These are phyloP conservation scores for Caenorhabditis parvicauda DNA, from an alignment of 2,888 invertebrate genomes.

Conservation along the genomic window DNA sequence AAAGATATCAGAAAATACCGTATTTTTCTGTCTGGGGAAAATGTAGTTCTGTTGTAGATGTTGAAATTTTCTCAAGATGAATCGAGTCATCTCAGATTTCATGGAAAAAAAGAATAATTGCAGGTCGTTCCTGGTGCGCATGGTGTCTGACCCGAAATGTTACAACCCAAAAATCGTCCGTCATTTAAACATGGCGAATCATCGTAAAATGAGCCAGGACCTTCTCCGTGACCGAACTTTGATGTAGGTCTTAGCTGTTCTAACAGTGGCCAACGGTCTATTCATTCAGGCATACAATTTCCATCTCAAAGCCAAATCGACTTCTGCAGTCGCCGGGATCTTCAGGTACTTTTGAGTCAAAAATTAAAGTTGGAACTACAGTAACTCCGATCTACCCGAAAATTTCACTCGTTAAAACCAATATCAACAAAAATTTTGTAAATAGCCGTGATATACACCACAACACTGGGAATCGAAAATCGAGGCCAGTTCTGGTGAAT, in stretches of 20 bases:
- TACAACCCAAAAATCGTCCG: slow-evolving; percentile 81
- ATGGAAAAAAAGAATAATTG: no score
- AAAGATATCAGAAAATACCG: no score
- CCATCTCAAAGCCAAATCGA: slow-evolving; percentile 25
- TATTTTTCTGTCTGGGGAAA: no score
- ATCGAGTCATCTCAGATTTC: no score
- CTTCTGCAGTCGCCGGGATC: slow-evolving; percentile 14
- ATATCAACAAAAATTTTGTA: no score
- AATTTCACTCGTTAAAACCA: no score
- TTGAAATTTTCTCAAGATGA: no score
- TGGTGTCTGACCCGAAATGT: slow-evolving; percentile 86
- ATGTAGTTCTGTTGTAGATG: no score
- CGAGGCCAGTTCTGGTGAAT: no score
- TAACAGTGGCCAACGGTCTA: background rate
- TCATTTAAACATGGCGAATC: slow-evolving; percentile 62
- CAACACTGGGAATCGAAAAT: no score
- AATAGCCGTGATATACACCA: no score
- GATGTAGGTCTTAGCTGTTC: slow-evolving; percentile 28
- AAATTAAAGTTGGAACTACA: background rate
- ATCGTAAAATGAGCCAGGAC: slow-evolving; percentile 64
- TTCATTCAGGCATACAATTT: slow-evolving; percentile 37
- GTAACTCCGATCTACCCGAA: background rate
- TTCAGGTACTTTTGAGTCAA: background rate
- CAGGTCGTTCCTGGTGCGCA: slow-evolving; percentile 86
- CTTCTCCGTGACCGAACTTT: slow-evolving; percentile 57